Conservation (phyloP, 2,888 invertebrate genomes). For the Platerodrilus igneus region DNA sequence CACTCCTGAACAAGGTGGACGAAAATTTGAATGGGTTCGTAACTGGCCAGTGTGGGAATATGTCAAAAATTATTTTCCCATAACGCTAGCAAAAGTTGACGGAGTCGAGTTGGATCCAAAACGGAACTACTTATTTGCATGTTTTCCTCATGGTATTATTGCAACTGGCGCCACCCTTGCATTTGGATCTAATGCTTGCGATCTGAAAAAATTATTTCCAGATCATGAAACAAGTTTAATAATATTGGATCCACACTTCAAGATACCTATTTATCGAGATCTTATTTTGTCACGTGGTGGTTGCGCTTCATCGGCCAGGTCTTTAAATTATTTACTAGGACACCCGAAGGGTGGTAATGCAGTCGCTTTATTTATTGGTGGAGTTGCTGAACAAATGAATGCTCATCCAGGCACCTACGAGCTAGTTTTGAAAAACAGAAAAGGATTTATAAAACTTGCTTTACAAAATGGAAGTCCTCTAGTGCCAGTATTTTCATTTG, state of each 20-base stretch:
- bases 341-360: conserved; percentile 54
- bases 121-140: conserved; percentile 80
- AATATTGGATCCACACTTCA: conserved; percentile 64
- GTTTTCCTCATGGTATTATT: conserved; percentile 84
- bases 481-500: conserved; percentile 87
- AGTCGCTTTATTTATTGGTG: conserved; percentile 77
- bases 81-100: conserved; percentile 77
- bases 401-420: conserved; percentile 72
- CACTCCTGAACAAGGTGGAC: conserved; percentile 53
- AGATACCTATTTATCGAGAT: conserved; percentile 68
- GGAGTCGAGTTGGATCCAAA: conserved; percentile 75
- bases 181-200: conserved; percentile 67
- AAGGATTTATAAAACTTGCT: conserved; percentile 50
- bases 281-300: conserved; percentile 55
- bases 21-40: conserved; percentile 51
- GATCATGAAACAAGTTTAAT: conserved; percentile 48
- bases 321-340: conserved; percentile 61
- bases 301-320: conserved; percentile 59
- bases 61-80: conserved; percentile 80
- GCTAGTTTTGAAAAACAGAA: conserved; percentile 67
- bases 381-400: conserved; percentile 82
- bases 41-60: conserved; percentile 67
- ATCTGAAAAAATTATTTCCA: conserved; percentile 50
- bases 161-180: conserved; percentile 74
- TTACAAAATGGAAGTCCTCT: conserved; percentile 61